These are phyloP conservation scores for Pterocles burchelli DNA, from an alignment of 2,113 vertebrate genomes.

Conservation along the genomic window DNA sequence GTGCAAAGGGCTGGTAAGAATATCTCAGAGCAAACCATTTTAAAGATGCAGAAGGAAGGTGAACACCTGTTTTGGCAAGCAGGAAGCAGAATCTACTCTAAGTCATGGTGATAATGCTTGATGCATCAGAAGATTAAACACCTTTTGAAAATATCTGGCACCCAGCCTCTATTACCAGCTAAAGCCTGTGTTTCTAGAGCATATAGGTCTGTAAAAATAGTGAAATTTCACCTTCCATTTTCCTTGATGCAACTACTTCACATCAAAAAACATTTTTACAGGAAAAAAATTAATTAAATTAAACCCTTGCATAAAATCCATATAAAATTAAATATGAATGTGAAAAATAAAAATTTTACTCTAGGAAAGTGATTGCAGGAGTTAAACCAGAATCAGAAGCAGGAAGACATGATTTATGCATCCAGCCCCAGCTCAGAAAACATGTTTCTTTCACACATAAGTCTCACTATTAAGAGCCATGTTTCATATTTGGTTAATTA, in stretches of 20 bases:
- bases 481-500: not conserved
- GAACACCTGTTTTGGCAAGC: not conserved
- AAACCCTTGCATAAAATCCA: not conserved
- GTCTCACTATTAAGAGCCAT: not conserved
- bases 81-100: not conserved
- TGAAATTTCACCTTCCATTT: not conserved
- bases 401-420: not conserved
- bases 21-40: slow-evolving; percentile 4
- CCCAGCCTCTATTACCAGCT: not conserved
- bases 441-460: not conserved
- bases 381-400: not conserved
- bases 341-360: not conserved
- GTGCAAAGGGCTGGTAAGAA: slow-evolving; percentile 31
- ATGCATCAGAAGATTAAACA: not conserved
- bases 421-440: not conserved
- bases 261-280: not conserved
- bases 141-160: not conserved
- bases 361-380: not conserved
- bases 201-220: not conserved
- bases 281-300: not conserved
- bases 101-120: not conserved
- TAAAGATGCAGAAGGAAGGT: slow-evolving; percentile 18
- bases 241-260: not conserved
- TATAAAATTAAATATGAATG: not conserved
- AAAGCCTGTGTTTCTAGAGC: not conserved